Base-by-base conservation (phyloP, 2,797 vertebrate species). In the Neopelma chrysocephalum region DNA sequence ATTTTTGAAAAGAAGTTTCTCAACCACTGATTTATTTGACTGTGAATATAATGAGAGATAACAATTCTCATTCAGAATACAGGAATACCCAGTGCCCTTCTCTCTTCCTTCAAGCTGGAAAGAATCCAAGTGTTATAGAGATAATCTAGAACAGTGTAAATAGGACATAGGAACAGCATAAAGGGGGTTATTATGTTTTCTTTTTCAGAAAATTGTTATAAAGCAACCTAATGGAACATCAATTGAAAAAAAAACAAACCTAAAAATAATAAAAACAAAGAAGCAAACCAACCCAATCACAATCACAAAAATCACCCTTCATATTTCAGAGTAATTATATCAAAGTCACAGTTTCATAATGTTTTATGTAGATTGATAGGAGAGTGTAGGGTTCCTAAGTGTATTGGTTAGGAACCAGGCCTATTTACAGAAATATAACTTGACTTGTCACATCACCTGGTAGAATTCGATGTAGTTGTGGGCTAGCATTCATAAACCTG, bases 171-270 rank as follows among this genome's bases (percentile, higher is more conserved):
- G 5, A 57, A 53, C 2, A 42, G 27, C 2, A 12, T 1, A 25
- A 6, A 8, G 4, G 1, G 0, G 1, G 6, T 11, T 57, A 3
- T 40, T 60, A 64, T 48, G 2, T 26, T 69, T 72, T 34, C 0
- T 21, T 75, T 87, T 76, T 48, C 15, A 56, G 23, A 19, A 73
- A 82, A 69, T 45, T 12, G 8, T 2, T 87, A 16, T 22, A 71
- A 64, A 56, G 20, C 32, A n/a, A 15, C 6, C n/a, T 14, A n/a
- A 29, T n/a, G 20, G 9, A 78, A 66, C 2, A 31, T 18, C 48
- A 68, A 42, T 4, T 32, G 11, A 57, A 76, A 53, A 53, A 76
- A 68, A 70, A 57, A 2, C 22, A 11, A 10, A 5, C 12, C 40
- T 40, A 40, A 40, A 40, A 72, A 15, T 2, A 21, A n/a, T 15